These are phyloP conservation scores for Caenorhabditis sp. DNA, from an alignment of 2,888 invertebrate species.

Conservation along the genomic window DNA sequence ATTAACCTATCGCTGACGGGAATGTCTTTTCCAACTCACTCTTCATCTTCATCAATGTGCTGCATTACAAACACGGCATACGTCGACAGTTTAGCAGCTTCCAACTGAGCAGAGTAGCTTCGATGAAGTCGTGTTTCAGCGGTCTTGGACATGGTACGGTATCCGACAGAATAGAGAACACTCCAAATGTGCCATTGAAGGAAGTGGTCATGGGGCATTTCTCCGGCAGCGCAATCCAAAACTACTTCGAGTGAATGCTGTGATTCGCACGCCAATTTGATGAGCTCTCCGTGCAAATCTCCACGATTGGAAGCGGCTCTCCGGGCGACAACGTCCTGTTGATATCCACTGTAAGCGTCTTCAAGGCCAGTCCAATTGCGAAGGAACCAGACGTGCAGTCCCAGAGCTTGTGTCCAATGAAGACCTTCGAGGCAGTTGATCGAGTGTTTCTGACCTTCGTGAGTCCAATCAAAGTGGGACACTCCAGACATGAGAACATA, in stretches of 20 bases:
- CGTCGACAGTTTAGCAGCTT: conserved; percentile 42
- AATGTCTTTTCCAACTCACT: conserved; percentile 44
- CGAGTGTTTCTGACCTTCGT: conserved; percentile 25
- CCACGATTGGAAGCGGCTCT: conserved; percentile 47
- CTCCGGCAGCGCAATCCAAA: conserved; percentile 53
- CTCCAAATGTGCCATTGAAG: conserved; percentile 67
- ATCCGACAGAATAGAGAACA: conserved; percentile 61
- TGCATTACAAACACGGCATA: conserved; percentile 62
- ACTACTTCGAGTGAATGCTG: conserved; percentile 58
- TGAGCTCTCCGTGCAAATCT: conserved; percentile 53
- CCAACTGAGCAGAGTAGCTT: conserved; percentile 61
- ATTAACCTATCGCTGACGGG: background rate
- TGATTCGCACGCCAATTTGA: conserved; percentile 57
- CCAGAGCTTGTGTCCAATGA: conserved; percentile 63
- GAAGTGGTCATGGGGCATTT: conserved; percentile 42
- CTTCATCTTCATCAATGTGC: conserved; percentile 64
- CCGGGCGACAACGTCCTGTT: conserved; percentile 39
- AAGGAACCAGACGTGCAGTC: conserved; percentile 63
- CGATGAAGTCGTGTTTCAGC: conserved; percentile 62
- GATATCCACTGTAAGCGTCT: conserved; percentile 47
- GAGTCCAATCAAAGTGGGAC: conserved; percentile 39
- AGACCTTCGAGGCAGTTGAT: conserved; percentile 64
- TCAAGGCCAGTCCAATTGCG: conserved; percentile 58
- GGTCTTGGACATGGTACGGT: conserved; percentile 56
- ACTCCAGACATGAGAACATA: conserved; percentile 64